Evolutionary conservation across 2,888 invertebrate genomes (phyloP).

Genomic region (Lymantria monacha): DNA sequence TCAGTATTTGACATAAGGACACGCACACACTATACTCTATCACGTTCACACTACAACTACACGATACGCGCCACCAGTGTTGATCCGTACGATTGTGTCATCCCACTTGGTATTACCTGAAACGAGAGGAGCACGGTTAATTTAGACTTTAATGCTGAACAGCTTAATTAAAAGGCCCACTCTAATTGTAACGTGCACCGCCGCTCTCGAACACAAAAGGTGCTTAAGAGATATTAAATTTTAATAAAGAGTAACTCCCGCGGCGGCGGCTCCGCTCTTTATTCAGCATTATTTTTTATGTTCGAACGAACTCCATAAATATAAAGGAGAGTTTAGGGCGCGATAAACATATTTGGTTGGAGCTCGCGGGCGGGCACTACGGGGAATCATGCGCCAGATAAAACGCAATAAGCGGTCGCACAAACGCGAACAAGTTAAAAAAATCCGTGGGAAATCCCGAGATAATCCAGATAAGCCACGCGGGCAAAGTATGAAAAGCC

Average conservation of each 20-base stretch:
- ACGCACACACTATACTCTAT: constrained; percentile 29
- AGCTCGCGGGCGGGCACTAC: constrained; percentile 38
- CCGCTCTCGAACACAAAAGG: constrained; percentile 48
- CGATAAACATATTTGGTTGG: constrained; percentile 63
- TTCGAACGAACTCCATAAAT: constrained; percentile 52
- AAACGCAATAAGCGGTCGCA: constrained; percentile 69
- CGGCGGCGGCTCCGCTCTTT: constrained; percentile 39
- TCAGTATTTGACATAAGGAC: constrained; percentile 30
- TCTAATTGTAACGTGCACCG: constrained; percentile 48
- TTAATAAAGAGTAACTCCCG: constrained; percentile 61
- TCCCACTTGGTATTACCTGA: constrained; percentile 53
- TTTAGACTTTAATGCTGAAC: constrained; percentile 33
- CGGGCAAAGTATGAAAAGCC: constrained; percentile 71
- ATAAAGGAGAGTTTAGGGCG: constrained; percentile 54
- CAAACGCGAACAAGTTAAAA: constrained; percentile 71
- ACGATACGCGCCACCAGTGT: constrained; percentile 17
- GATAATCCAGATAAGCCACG: constrained; percentile 80
- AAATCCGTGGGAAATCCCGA: constrained; percentile 63
- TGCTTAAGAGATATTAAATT: constrained; percentile 59
- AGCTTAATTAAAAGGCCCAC: constrained; percentile 53
- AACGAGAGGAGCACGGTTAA: constrained; percentile 30
- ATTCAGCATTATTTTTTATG: constrained; percentile 53
- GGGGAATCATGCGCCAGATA: constrained; percentile 60
- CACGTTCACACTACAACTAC: constrained; percentile 29
- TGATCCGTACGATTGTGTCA: constrained; percentile 39